Evolutionary conservation across 64 coral and sea anemone genomes (phyloP), one percentile per base, ranked within the genome.

Genomic region (Actinia tenebrosa): DNA sequence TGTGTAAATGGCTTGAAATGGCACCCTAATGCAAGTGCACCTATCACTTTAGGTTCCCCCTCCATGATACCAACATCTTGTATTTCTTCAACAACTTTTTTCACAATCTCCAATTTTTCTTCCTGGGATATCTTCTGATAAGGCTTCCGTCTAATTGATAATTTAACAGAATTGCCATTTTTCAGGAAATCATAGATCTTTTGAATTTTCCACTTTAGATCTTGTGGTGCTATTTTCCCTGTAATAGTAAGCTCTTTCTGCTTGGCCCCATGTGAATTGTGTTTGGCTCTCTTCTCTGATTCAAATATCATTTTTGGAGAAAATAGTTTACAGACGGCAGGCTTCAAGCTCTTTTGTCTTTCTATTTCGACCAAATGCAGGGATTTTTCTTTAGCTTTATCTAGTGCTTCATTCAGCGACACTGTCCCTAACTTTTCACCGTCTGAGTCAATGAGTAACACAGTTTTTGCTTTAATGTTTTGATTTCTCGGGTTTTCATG

Each of bases 151-250:
- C 71, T 86, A 56, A 93, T 86, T 78, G 64, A 89, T 18, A 37
- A 37, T 37, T 37, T 37, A 37, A 37, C 30, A 37, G 30, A 37
- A 37, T 37, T 37, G 30, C 30, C 30, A 37, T 71, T 89, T 79
- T 89, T 83, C 56, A 93, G 72, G 60, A 86, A 93, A 27, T 80
- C 88, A 16, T 66, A 56, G 9, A 93, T 71, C 45, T 93, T 93
- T 62, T 93, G 89, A n/a, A 43, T 89, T 62, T 93, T 93, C 92
- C 92, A 93, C 10, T 89, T 77, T 50, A 93, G 83, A 89, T 93
- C 92, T 58, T 93, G 92, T 53, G 87, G 92, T 45, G 92, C 92
- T 79, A 93, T 93, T 10, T 61, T 54, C 10, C 87, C 87, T 17
- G 85, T 86, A 7, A 93, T 61, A 8, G 78, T 60, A 42, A 93